These are phyloP conservation scores for Helostoma temminkii DNA, from an alignment of 2,797 vertebrate genomes.

Conservation along the genomic window DNA sequence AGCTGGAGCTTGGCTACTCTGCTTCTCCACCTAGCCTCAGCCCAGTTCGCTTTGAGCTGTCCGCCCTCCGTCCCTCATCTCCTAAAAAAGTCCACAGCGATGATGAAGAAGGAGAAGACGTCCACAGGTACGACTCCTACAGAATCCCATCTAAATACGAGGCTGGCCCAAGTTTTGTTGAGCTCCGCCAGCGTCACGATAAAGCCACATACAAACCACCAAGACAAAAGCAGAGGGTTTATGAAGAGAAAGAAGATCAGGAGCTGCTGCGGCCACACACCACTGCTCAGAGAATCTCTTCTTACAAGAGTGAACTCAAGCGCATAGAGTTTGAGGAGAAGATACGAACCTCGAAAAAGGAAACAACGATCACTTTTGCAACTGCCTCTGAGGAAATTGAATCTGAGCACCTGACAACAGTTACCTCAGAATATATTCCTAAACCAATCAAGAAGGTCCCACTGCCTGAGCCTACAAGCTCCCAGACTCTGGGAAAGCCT, in stretches of 20 bases:
- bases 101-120: constrained; percentile 84
- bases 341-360: constrained; percentile 85
- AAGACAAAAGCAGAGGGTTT: constrained; percentile 90
- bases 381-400: constrained; percentile 83
- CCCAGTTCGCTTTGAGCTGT: constrained; percentile 94
- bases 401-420: constrained; percentile 83
- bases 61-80: constrained; percentile 90
- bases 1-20: constrained; percentile 94
- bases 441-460: constrained; percentile 88
- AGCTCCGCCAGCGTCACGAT: constrained; percentile 92
- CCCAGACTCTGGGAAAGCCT: constrained; percentile 84
- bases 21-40: constrained; percentile 95
- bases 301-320: constrained; percentile 92
- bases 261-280: constrained; percentile 92
- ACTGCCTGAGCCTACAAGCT: constrained; percentile 75
- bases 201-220: constrained; percentile 88
- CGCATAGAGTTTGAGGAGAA: constrained; percentile 93
- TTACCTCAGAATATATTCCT: constrained; percentile 87
- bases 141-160: constrained; percentile 93
- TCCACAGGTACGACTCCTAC: constrained; percentile 89
- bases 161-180: constrained; percentile 90
- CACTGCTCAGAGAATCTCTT: constrained; percentile 87
- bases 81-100: constrained; percentile 85
- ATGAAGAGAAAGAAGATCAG: constrained; percentile 93
- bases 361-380: constrained; percentile 83